These are phyloP conservation scores for Deilephila elpenor DNA, from an alignment of 2,888 invertebrate genomes.

Conservation along the genomic window DNA sequence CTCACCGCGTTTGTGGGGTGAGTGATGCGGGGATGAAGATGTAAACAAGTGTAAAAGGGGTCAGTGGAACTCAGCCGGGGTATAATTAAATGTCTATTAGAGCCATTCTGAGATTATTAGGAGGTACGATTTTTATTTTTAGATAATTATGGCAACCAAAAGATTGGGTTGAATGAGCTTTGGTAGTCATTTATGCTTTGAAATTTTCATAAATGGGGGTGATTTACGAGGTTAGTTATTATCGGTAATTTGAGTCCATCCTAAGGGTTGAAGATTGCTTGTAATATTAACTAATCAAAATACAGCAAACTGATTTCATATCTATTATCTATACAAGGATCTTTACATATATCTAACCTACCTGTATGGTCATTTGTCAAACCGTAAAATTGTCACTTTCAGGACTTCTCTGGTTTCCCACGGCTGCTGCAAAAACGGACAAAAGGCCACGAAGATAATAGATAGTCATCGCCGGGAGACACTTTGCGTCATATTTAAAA, in stretches of 20 bases:
- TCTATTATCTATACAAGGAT: neutral
- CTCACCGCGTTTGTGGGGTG: conserved; percentile 68
- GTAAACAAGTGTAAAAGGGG: conserved; percentile 85
- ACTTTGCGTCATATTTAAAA: conserved; percentile 71
- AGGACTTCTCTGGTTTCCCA: conserved; percentile 56
- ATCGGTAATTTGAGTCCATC: conserved; percentile 15
- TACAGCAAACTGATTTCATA: neutral
- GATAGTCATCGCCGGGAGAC: conserved; percentile 49
- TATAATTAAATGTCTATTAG: conserved; percentile 84
- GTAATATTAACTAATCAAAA: conserved; percentile 12
- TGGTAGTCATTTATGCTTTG: conserved; percentile 44
- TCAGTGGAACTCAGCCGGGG: conserved; percentile 75
- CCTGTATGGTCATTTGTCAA: conserved; percentile 32
- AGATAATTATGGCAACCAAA: conserved; percentile 67
- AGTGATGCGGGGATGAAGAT: conserved; percentile 78
- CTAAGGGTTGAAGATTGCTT: conserved; percentile 6
- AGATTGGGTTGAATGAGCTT: conserved; percentile 55
- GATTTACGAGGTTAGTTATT: conserved; percentile 35
- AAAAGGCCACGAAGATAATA: conserved; percentile 54
- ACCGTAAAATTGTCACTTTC: conserved; percentile 37
- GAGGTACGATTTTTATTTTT: conserved; percentile 66
- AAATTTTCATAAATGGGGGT: conserved; percentile 44
- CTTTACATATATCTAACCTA: conserved; percentile 12
- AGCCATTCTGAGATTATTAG: conserved; percentile 77
- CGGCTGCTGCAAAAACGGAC: conserved; percentile 66